Evolutionary conservation across 2,888 invertebrate genomes (phyloP).

Genomic region (Steromphala cineraria): DNA sequence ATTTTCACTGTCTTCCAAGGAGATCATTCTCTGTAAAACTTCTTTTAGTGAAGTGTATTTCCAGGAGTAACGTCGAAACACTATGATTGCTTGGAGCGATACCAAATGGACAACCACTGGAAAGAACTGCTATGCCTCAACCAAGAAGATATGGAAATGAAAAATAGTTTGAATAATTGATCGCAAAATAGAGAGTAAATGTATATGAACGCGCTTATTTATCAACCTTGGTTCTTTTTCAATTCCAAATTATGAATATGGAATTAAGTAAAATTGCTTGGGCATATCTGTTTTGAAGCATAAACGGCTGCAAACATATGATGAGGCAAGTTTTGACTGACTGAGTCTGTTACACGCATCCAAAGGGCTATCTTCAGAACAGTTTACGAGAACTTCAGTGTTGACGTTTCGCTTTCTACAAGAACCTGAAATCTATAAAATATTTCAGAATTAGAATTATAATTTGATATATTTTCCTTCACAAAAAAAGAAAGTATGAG

Average conservation of each 20-base stretch:
- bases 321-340: too few species aligned
- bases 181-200: background rate
- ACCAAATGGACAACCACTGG: background rate
- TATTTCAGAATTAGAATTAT: background rate
- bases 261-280: too few species aligned
- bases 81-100: background rate
- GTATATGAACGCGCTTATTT: background rate
- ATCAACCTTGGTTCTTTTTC: too few species aligned
- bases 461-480: background rate
- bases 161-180: background rate
- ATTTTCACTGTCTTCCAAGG: slow-evolving; percentile 6
- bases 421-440: slow-evolving; percentile 4
- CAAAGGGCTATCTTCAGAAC: too few species aligned
- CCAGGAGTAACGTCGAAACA: background rate
- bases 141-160: background rate
- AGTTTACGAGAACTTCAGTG: too few species aligned
- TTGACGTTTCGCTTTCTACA: background rate
- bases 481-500: background rate
- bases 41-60: background rate
- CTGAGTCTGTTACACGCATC: too few species aligned
- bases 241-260: too few species aligned
- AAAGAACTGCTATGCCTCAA: background rate
- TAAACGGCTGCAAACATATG: too few species aligned
- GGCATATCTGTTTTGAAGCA: too few species aligned
- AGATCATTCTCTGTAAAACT: slow-evolving; percentile 1